Evolutionary conservation across 2,797 vertebrate genomes (phyloP).

Genomic region (Carcharodon carcharias): DNA sequence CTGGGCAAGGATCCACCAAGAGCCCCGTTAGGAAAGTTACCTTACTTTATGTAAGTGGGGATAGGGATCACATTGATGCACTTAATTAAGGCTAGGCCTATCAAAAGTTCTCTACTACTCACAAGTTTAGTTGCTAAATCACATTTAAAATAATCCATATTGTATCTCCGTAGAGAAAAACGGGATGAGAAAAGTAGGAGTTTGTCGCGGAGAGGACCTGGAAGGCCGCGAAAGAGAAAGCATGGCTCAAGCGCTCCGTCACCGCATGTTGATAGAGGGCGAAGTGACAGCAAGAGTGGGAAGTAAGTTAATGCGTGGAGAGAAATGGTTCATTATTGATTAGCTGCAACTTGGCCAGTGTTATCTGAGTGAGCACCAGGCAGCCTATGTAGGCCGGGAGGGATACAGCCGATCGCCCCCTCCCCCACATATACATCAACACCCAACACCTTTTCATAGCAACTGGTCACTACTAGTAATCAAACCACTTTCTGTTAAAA

Average conservation of each 20-base stretch:
- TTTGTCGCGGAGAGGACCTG: constrained; percentile 80
- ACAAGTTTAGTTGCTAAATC: neutral
- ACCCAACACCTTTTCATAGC: neutral
- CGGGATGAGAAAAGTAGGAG: constrained; percentile 87
- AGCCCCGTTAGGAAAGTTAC: neutral
- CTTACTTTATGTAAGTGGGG: neutral
- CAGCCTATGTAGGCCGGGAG: neutral
- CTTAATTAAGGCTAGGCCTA: neutral
- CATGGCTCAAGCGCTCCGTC: constrained; percentile 67
- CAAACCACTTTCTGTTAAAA: too few species aligned
- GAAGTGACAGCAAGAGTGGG: constrained; percentile 77
- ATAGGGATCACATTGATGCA: neutral
- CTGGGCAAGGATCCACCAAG: neutral
- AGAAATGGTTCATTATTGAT: neutral
- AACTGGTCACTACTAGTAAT: neutral
- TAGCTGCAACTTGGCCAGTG: neutral
- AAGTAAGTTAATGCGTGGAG: constrained; percentile 69
- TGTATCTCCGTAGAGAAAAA: constrained; percentile 66
- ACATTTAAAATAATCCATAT: constrained; percentile 29
- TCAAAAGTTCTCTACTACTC: neutral
- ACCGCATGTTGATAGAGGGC: constrained; percentile 71
- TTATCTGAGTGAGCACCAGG: neutral
- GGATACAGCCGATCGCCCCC: neutral
- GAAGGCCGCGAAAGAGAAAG: constrained; percentile 91
- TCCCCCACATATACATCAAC: neutral